A percentile compares a stretch with the other conserved stretches of the same genome.
phyloP scores from a whole-genome alignment of 2,888 invertebrate genomes.

The Panopea generosa region DNA sequence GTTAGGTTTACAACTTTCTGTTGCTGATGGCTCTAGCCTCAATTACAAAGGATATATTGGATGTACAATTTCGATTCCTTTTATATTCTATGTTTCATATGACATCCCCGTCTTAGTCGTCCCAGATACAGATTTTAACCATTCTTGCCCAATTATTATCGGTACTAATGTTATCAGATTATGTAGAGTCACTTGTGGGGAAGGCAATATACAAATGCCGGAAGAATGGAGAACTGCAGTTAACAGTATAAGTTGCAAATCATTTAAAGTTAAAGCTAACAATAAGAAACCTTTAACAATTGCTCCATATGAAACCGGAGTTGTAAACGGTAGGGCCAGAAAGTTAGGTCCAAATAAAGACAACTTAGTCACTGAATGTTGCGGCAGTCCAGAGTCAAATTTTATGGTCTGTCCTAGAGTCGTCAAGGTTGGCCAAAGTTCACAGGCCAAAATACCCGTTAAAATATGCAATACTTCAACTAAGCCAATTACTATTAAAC shows the following conservation, averaged over 20 bases:
- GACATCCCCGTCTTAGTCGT: too few species aligned
- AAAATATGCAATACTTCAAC: conserved; percentile 13
- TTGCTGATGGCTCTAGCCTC: conserved; percentile 6
- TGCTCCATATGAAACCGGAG: conserved; percentile 5
- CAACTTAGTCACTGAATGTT: conserved; percentile 7
- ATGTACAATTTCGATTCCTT: background rate
- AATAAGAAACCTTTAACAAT: background rate
- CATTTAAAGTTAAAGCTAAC: background rate
- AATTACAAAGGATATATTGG: conserved; percentile 7
- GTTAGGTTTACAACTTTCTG: conserved; percentile 1
- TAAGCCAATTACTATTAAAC: conserved; percentile 7
- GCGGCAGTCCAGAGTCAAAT: background rate
- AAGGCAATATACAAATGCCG: background rate
- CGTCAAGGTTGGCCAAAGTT: too few species aligned
- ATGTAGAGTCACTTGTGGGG: background rate
- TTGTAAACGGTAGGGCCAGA: background rate
- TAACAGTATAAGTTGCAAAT: background rate
- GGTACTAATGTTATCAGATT: conserved; percentile 16
- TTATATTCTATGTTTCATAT: background rate
- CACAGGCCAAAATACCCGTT: conserved; percentile 7
- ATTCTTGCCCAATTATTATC: conserved; percentile 7
- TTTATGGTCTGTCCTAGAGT: too few species aligned
- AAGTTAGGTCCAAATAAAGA: background rate
- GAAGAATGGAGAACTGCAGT: background rate
- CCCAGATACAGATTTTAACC: conserved; percentile 4